A percentile compares a stretch with the other conserved stretches of the same genome.
Evolutionary conservation across 2,113 vertebrate species (phyloP).

Genomic region (Neotragus moschatus): DNA sequence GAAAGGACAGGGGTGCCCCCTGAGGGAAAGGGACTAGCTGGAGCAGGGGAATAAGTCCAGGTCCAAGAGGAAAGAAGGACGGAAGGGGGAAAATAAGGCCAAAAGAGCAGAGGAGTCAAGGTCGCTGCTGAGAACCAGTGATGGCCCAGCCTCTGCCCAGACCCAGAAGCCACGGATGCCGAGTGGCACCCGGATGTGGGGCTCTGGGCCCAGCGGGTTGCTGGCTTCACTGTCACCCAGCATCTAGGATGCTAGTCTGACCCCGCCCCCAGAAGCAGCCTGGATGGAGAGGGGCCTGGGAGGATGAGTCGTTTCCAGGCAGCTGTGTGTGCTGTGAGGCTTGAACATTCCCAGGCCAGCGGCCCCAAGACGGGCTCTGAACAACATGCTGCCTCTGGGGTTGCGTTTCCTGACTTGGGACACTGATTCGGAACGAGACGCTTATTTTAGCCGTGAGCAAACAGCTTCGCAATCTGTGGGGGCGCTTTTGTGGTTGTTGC

Average conservation of each 20-base stretch:
- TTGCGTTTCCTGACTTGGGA: not conserved
- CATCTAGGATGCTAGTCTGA: not conserved
- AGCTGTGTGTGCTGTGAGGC: rapidly evolving
- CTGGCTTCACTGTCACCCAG: not conserved
- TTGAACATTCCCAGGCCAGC: not conserved
- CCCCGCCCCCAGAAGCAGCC: not conserved
- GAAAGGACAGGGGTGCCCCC: not conserved
- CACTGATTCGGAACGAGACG: rapidly evolving
- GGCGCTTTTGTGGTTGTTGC: not conserved
- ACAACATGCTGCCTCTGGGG: not conserved
- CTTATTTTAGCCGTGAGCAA: not conserved
- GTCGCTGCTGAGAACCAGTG: not conserved
- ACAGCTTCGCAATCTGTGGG: not conserved
- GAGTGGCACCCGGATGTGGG: not conserved
- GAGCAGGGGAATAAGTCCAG: not conserved
- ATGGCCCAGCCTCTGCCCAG: not conserved
- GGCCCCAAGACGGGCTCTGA: not conserved
- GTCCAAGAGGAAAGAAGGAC: not conserved
- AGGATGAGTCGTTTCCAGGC: not conserved
- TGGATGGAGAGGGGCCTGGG: not conserved
- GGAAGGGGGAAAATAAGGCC: not conserved
- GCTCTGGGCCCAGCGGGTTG: not conserved
- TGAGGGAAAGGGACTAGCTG: not conserved
- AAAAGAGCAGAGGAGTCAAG: not conserved
- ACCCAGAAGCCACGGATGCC: too few relatives aligned